Base-by-base conservation (phyloP, 2,888 invertebrate genomes). In the Cryptus viduatorius region DNA sequence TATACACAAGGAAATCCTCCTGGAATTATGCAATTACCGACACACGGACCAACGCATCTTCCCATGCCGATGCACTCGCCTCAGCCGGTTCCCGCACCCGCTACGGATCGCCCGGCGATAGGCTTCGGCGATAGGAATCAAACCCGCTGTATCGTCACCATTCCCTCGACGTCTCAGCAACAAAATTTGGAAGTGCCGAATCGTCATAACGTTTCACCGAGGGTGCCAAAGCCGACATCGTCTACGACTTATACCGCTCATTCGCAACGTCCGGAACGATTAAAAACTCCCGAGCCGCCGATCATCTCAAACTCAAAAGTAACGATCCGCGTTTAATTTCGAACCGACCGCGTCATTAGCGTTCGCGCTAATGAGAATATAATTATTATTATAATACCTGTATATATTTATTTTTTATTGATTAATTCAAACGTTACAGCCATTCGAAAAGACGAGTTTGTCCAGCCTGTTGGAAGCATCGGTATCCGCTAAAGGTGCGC, bases 391-490 rank as follows among this genome's bases (percentile, higher is more conserved):
- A 68, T 61, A 31, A 50, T 4, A 59, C 61, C 0, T 29, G 29
- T 29, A 59, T 29, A 42, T 72, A 50, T 46, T 48, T 86, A 72
- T 83, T 24, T 53, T 53, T 77, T 7, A 83, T 73, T 79, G 50
- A 24, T 69, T n/a, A n/a, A 46, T 75, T 84, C 65, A n/a, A 80
- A 87, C 83, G 79, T 90, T 93, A 50, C 92, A 93, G 93, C 91
- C 86, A 42, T 92, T 91, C 89, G 93, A 92, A 91, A 93, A 93
- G 88, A 93, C 93, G 86, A 93, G 94, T 83, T 93, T 93, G 85
- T 94, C 94, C 90, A 93, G 94, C 89, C 92, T 93, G n/a, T 87
- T 93, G 89, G 94, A 93, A 90, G 93, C 94, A 73, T 94, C 94
- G 75, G 93, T 94, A 53, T 93, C 93, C 48, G 91, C 91, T 46